Base-by-base conservation (phyloP, 2,797 vertebrate species). In the Arrhamphus sclerolepis region DNA sequence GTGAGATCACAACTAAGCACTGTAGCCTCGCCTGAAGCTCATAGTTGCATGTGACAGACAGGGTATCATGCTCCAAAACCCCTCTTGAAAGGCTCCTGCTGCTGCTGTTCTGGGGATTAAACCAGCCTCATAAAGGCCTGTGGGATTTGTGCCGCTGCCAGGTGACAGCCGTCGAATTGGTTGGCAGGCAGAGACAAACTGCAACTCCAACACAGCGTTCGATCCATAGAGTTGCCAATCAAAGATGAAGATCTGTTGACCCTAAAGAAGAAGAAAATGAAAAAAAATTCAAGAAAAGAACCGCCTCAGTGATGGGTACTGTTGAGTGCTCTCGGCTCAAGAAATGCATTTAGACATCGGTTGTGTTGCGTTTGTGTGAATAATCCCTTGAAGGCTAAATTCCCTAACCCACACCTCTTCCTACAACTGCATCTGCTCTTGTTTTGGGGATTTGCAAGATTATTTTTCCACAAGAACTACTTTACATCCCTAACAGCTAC, bases 381-480 rank as follows among this genome's bases (percentile, higher is more conserved):
- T 90, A 89, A 87, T 87, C 85, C 78, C 69, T 69, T 73, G 77
- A 85, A 84, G 49, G 75, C 63, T 82, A 63, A 80, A 87, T 74
- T 89, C 83, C 76, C 67, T 41, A 64, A 72, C 76, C 72, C 70
- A 68, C 81, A 72, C 72, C 53, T 72, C 83, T 70, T 77, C 70
- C 77, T 67, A 83, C 77, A 75, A 80, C 81, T 63, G 78, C 82
- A 82, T 80, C 66, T 69, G 73, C 68, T 77, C 80, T 81, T 85
- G 84, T 90, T 90, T 89, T 77, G 84, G 74, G 88, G 90, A 92
- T 90, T 91, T 91, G 84, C 79, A 83, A 91, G 88, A 90, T 89
- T 86, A 88, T 85, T 87, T 88, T 84, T 75, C 73, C 66, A 82
- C 34, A n/a, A 62, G 66, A 87, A 77, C 77, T 74, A 87, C 78